phyloP scores from a whole-genome alignment of 2,113 vertebrate genomes.

The Brienomyrus longianalis region DNA sequence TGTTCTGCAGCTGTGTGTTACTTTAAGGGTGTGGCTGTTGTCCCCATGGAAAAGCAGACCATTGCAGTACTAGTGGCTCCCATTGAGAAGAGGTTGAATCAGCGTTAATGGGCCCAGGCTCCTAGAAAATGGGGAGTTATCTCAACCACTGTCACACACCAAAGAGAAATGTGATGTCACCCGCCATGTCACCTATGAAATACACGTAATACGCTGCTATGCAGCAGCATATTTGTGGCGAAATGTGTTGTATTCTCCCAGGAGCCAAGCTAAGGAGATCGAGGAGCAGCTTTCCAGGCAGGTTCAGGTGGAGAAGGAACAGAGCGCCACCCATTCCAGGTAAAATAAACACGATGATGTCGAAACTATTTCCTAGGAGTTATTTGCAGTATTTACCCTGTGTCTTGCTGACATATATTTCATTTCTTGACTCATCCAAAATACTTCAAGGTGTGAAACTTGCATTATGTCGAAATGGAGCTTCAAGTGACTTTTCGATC shows the following conservation, averaged over 20 bases:
- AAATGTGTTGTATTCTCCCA: conserved; percentile 41
- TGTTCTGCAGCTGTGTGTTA: not conserved
- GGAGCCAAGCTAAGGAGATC: conserved; percentile 63
- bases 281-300: conserved; percentile 61
- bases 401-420: not conserved
- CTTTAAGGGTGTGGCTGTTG: not conserved
- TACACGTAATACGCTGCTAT: not conserved
- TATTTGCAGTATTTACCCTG: not conserved
- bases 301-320: conserved; percentile 60
- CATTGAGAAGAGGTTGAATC: not conserved
- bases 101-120: not conserved
- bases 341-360: conserved; percentile 36
- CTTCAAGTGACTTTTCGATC: not conserved
- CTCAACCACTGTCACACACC: not conserved
- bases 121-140: not conserved
- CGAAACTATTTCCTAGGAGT: not conserved
- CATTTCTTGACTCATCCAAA: not conserved
- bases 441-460: not conserved
- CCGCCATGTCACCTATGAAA: not conserved
- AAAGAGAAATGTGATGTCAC: not conserved
- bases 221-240: not conserved
- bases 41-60: not conserved
- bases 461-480: not conserved
- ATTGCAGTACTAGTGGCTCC: not conserved
- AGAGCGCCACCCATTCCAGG: conserved; percentile 62